Base-by-base conservation (phyloP, 1,140 invertebrate genomes). In the Bombus picipes region DNA sequence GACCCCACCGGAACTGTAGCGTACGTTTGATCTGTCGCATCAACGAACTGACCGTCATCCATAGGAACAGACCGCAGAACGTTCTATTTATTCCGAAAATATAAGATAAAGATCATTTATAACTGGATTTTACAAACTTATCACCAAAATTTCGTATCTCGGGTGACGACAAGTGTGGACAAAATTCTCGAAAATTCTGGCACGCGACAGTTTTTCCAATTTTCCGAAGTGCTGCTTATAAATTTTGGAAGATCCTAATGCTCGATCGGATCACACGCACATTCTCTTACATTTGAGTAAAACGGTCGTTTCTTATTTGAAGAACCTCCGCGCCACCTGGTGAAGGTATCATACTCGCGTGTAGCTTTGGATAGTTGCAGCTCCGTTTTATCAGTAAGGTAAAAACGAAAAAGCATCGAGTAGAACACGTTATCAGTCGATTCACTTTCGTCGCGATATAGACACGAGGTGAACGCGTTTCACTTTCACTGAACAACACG, bases 1-100 rank as follows among this genome's bases (percentile, higher is more conserved):
- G 93, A 95, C 94, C 94, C 93, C 94, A 94, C 93, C 94, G 94
- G 94, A 95, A 95, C 93, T 92, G 70, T 85, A 90, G 78, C 85
- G 86, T 92, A 89, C 92, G 90, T 92, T 93, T 86, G 89, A 93
- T 92, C 89, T 88, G 86, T 83, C 78, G 59, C 66, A 66, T 66
- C 59, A 72, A 8, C 41, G 18, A 37, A 15, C 22, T 32, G 15
- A 34, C 32, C 75, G 34, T 84, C 82, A 75, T 82, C 81, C 41
- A 3, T 3, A 43, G 43, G 8, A 73, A 72, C 47, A 8, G 2
- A 12, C 1, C 37, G 1, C 12, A 39, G 18, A 32, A 34, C 22
- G 39, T 57, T 37, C 28, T 34, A 65, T 22, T 75, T 25, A 10
- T 62, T 74, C 10, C 43, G 15, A 13, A 53, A 53, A 22, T 8